These are phyloP conservation scores for Cochlearius cochlearius DNA, from an alignment of 2,113 vertebrate species.

Conservation along the genomic window DNA sequence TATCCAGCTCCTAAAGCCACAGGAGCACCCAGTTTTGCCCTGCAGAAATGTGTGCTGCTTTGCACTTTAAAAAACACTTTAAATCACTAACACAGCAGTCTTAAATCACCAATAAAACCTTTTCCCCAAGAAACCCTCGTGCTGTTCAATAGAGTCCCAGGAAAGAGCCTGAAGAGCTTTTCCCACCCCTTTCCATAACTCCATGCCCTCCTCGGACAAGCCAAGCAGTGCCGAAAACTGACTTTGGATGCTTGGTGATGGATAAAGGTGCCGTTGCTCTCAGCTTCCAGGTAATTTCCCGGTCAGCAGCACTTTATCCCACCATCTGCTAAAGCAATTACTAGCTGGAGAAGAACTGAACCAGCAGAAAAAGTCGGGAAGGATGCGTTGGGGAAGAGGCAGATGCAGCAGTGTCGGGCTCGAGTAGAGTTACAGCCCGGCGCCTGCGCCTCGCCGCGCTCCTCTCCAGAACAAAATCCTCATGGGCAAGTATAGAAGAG, in stretches of 20 bases:
- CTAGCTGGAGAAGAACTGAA: neutral
- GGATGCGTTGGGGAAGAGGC: neutral
- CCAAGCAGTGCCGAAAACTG: neutral
- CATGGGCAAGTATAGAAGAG: neutral
- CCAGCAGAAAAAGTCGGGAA: neutral
- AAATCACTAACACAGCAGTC: neutral
- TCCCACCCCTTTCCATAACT: neutral
- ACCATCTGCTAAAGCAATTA: slow-evolving; percentile 21
- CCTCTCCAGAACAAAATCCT: neutral
- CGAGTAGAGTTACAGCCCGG: neutral
- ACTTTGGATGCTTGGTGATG: neutral
- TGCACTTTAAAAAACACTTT: neutral
- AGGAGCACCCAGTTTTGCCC: neutral
- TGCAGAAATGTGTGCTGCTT: fast-evolving
- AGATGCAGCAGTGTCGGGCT: neutral
- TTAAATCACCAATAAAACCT: neutral
- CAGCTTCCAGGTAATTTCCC: slow-evolving; percentile 1
- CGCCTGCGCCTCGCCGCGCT: neutral
- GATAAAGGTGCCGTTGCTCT: neutral
- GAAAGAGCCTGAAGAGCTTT: neutral
- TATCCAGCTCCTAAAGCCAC: fast-evolving
- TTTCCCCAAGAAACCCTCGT: neutral
- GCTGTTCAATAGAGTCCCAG: neutral
- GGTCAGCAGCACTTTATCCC: slow-evolving; percentile 37
- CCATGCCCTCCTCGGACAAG: neutral